A percentile compares a stretch with the other conserved stretches of the same genome.
Evolutionary conservation across 2,888 invertebrate genomes (phyloP).

Genomic region (Caenorhabditis auriculariae): DNA sequence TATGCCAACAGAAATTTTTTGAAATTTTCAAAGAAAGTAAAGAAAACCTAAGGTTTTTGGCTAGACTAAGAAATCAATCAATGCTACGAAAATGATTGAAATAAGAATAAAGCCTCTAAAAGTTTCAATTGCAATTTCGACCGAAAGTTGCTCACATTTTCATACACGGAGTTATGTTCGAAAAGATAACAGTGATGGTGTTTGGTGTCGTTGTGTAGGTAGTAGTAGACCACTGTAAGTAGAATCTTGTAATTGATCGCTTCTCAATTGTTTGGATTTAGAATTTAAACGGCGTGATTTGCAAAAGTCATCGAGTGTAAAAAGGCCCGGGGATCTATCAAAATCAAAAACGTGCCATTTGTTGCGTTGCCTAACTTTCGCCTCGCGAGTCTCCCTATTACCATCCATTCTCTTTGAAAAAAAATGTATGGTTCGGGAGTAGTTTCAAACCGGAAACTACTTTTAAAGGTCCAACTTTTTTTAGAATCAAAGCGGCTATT

Average conservation of each 20-base stretch:
- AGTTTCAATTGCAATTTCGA: neutral
- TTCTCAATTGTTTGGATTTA: too few relatives aligned
- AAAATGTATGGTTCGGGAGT: neutral
- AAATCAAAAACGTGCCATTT: neutral
- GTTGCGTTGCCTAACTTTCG: conserved; percentile 4
- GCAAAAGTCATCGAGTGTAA: conserved; percentile 1
- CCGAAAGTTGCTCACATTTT: conserved; percentile 17
- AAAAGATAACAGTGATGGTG: conserved; percentile 50
- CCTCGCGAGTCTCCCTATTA: conserved; percentile 1
- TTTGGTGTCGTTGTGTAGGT: conserved; percentile 47
- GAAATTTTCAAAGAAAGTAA: neutral
- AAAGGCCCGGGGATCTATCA: neutral
- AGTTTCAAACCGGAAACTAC: neutral
- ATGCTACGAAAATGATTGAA: neutral
- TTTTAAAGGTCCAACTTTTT: too few relatives aligned
- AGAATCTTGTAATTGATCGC: too few relatives aligned
- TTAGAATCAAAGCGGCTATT: too few relatives aligned
- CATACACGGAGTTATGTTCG: conserved; percentile 38
- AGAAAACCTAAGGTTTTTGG: neutral
- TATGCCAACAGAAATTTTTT: neutral
- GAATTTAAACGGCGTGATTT: too few relatives aligned
- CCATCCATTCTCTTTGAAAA: conserved; percentile 2
- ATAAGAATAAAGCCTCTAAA: neutral
- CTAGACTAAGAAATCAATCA: neutral
- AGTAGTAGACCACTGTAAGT: conserved; percentile 52